These are phyloP conservation scores for Ephestia elutella DNA, from an alignment of 1,140 invertebrate genomes.

Conservation along the genomic window DNA sequence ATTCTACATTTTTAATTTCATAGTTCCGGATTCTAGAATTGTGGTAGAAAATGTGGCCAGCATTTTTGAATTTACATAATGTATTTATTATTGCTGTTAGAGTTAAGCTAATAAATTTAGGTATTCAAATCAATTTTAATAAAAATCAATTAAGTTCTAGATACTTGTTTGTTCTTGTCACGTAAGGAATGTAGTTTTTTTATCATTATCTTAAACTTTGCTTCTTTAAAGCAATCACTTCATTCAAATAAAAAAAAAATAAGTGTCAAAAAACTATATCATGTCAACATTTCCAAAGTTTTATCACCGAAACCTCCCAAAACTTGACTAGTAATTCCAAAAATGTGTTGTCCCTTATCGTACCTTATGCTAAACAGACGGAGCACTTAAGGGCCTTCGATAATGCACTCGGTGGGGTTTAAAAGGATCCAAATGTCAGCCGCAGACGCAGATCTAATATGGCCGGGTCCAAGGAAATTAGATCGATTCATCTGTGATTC, in stretches of 20 bases:
- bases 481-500: neutral
- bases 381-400: constrained; percentile 6
- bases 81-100: neutral
- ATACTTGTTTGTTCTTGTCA: no score
- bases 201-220: no score
- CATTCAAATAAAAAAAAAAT: no score
- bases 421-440: constrained; percentile 5
- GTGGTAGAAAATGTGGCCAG: neutral
- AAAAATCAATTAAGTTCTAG: no score
- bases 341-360: constrained; percentile 1
- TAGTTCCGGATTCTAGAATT: neutral
- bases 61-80: neutral
- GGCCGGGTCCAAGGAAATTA: neutral
- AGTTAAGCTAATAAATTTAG: neutral
- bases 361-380: constrained; percentile 8
- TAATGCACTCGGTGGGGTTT: constrained; percentile 3
- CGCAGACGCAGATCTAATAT: neutral
- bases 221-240: no score
- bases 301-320: neutral
- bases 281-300: no score
- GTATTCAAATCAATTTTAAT: neutral
- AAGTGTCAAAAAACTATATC: no score
- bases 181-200: no score
- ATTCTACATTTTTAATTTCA: neutral
- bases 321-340: neutral